Percentiles rank a stretch among this genome's conserved stretches.
Conservation (phyloP, 92 coral and sea anemone genomes). For the Bergia puertoricense region DNA sequence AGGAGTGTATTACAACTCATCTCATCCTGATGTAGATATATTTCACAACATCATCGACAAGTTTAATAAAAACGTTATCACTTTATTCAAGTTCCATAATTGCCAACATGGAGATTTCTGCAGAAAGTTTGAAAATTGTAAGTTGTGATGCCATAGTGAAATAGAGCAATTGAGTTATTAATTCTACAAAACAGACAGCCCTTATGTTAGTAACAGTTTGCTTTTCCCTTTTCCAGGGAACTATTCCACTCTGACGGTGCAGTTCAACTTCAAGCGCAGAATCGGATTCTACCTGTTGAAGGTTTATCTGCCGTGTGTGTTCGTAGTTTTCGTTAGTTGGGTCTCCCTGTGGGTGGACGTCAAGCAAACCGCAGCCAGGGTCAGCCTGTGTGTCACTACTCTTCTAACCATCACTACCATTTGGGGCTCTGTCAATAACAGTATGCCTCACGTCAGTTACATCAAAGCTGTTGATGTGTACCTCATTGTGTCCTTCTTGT, state of each 20-base stretch:
- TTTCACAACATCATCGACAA: too few relatives aligned
- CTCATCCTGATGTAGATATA: too few relatives aligned
- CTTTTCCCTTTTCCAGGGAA: slow-evolving; percentile 13
- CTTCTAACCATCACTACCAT: slow-evolving; percentile 84
- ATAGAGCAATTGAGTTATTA: too few relatives aligned
- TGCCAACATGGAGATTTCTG: too few relatives aligned
- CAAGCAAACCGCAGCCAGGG: slow-evolving; percentile 82
- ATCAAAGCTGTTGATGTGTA: slow-evolving; percentile 87
- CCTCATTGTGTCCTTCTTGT: slow-evolving; percentile 77
- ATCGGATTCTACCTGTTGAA: slow-evolving; percentile 79
- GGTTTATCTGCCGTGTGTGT: slow-evolving; percentile 83
- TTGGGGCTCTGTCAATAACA: slow-evolving; percentile 82
- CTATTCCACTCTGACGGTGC: slow-evolving; percentile 60
- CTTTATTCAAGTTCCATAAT: too few relatives aligned
- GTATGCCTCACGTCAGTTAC: slow-evolving; percentile 87
- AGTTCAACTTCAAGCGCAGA: slow-evolving; percentile 79
- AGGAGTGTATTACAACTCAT: too few relatives aligned
- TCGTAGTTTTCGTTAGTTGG: slow-evolving; percentile 87
- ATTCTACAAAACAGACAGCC: not conserved
- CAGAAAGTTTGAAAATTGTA: too few relatives aligned
- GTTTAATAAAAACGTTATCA: too few relatives aligned
- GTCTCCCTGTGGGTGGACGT: slow-evolving; percentile 88
- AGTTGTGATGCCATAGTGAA: too few relatives aligned
- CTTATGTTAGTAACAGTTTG: not conserved
- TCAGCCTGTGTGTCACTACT: slow-evolving; percentile 79